Conservation (phyloP, 2,888 invertebrate species). For the Zygothrica quintamaculata region DNA sequence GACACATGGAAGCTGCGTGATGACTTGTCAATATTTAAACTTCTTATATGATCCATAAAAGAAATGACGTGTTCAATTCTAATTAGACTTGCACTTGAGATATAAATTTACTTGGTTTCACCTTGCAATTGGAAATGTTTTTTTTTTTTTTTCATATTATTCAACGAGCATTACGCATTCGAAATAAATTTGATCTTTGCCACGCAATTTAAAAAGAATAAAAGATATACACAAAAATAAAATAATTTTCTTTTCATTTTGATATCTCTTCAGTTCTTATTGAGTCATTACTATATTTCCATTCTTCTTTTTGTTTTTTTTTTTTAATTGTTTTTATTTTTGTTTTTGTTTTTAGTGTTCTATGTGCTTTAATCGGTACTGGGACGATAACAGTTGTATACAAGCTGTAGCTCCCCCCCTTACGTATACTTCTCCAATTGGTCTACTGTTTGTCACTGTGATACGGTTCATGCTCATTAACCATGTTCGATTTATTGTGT, state of each 20-base stretch:
- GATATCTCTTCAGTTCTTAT: not conserved
- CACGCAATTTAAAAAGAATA: constrained; percentile 66
- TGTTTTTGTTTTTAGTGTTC: too few species aligned
- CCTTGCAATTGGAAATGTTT: constrained; percentile 54
- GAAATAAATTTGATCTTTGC: constrained; percentile 82
- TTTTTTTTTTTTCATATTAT: constrained; percentile 25
- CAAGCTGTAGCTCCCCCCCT: constrained; percentile 17
- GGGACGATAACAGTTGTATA: constrained; percentile 27
- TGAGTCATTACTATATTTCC: not conserved
- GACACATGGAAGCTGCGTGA: too few species aligned
- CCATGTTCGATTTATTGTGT: constrained; percentile 40
- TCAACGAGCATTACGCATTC: constrained; percentile 53
- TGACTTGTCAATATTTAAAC: too few species aligned
- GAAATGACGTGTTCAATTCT: constrained; percentile 6
- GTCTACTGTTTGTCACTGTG: constrained; percentile 1
- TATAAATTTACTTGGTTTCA: constrained; percentile 20
- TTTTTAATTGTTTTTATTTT: too few species aligned
- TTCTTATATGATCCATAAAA: too few species aligned
- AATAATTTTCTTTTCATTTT: constrained; percentile 13
- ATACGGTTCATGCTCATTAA: constrained; percentile 29
- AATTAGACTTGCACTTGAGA: too few species aligned
- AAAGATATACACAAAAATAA: constrained; percentile 37
- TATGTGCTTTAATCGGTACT: constrained; percentile 27
- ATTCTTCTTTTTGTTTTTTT: constrained; percentile 20
- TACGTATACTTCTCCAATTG: constrained; percentile 2